Evolutionary conservation across 1,140 invertebrate genomes (phyloP), one percentile per base, ranked within the genome.

Genomic region (Rhagoletis pomonella): DNA sequence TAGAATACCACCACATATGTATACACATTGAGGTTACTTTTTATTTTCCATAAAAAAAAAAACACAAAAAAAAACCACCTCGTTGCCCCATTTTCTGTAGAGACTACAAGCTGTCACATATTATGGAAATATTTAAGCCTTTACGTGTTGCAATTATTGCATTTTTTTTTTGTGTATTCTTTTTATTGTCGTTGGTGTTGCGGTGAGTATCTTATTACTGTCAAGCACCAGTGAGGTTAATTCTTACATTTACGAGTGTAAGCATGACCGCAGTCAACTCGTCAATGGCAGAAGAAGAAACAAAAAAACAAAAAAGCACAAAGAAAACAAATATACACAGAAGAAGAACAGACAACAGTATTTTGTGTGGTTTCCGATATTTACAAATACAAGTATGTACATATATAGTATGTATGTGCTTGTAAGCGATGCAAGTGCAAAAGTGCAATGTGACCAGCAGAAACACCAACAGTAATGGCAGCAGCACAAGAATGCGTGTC

Each of bases 171-270:
- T 6, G 17, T 19, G n/a, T 29, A 29, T 29, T 29, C 29, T 67
- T 64, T 67, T 67, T 73, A 39, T 73, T 44, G 67, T 73, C 17
- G 67, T 5, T 44, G 5, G n/a, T 29, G 64, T 65, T 65, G 67
- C 14, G 17, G 44, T 73, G 67, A 73, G 67, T 73, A 73, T 73
- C 67, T 73, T 73, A 73, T 73, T 73, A 73, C 67, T 73, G 67
- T 73, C 67, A 73, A 47, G 29, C 39, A 62, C 60, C 67, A 47
- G 39, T 73, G 67, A 73, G 67, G 67, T 73, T 73, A 73, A 73
- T 73, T 73, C 67, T 47, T 73, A 17, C 67, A 73, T 73, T 73
- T 73, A 73, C 67, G 67, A 73, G 67, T 73, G 67, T 73, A 73
- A 73, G 67, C 67, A 73, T 73, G 67, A 73, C 67, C 67, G 67